These are phyloP conservation scores for Misgurnus mizolepis DNA, from an alignment of 2,113 vertebrate species.

Conservation along the genomic window DNA sequence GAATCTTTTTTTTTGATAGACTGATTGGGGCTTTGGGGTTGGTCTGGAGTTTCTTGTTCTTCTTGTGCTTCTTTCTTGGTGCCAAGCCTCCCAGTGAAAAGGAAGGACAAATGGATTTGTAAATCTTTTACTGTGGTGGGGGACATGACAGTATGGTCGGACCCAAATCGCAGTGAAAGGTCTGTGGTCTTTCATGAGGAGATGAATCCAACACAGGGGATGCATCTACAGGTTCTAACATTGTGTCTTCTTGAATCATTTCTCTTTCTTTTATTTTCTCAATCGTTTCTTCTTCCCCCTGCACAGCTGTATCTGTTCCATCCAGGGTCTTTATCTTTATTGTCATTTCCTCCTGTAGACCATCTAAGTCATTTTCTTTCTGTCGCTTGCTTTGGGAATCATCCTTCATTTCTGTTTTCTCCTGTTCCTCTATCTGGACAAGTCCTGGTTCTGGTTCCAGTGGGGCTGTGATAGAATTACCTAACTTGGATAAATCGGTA, in stretches of 20 bases:
- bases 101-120: constrained; percentile 79
- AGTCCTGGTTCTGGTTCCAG: not conserved
- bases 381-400: not conserved
- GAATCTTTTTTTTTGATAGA: constrained; percentile 62
- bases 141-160: constrained; percentile 58
- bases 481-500: not conserved
- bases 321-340: not conserved
- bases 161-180: constrained; percentile 17
- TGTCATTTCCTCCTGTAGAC: not conserved
- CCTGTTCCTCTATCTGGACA: not conserved
- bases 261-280: not conserved
- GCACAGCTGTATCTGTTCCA: not conserved
- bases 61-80: constrained; percentile 79
- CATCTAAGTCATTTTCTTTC: not conserved
- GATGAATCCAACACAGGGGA: not conserved
- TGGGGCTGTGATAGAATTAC: not conserved
- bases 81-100: constrained; percentile 86
- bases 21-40: constrained; percentile 72
- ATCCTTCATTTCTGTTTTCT: not conserved
- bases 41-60: constrained; percentile 75
- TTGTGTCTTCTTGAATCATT: constrained; percentile 11
- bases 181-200: constrained; percentile 2
- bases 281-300: constrained; percentile 14
- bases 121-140: constrained; percentile 70
- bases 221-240: not conserved